Conservation (phyloP, 1,140 invertebrate species). For the Leptopilina boulardi region DNA sequence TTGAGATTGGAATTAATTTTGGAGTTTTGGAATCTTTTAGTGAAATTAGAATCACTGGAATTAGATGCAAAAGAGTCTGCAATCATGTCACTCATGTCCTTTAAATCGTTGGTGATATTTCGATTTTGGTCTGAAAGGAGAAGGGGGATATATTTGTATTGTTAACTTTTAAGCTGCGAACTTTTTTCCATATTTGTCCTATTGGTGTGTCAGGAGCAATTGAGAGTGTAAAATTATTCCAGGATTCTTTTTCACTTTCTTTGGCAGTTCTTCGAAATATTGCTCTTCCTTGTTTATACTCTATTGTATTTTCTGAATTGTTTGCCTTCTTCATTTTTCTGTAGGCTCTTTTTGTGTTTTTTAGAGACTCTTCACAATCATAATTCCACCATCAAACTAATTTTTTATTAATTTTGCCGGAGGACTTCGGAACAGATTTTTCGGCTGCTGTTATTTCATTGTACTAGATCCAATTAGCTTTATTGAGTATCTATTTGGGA, state of each 20-base stretch:
- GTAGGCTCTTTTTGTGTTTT: conserved; percentile 55
- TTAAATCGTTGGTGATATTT: neutral
- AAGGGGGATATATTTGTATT: neutral
- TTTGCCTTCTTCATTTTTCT: conserved; percentile 55
- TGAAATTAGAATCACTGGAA: conserved; percentile 58
- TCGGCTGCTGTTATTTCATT: neutral
- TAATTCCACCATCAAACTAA: conserved; percentile 62
- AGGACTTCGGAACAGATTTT: conserved; percentile 49
- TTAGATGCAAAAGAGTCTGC: conserved; percentile 56
- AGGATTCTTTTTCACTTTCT: conserved; percentile 29
- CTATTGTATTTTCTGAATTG: conserved; percentile 51
- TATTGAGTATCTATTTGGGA: conserved; percentile 34
- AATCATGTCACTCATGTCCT: conserved; percentile 52
- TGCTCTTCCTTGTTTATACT: conserved; percentile 54
- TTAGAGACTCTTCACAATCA: conserved; percentile 55
- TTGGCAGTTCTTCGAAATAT: conserved; percentile 31
- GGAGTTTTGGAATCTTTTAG: conserved; percentile 27
- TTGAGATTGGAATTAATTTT: conserved; percentile 28
- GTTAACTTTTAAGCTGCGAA: conserved; percentile 40
- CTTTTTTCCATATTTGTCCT: conserved; percentile 33
- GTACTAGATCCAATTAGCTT: neutral
- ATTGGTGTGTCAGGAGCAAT: neutral
- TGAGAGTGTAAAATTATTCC: neutral
- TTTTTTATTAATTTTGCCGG: conserved; percentile 44
- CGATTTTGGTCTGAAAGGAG: neutral